Percentiles rank a stretch among this genome's conserved stretches.
Evolutionary conservation across 2,113 vertebrate species (phyloP).

Genomic region (Chaenocephalus aceratus): DNA sequence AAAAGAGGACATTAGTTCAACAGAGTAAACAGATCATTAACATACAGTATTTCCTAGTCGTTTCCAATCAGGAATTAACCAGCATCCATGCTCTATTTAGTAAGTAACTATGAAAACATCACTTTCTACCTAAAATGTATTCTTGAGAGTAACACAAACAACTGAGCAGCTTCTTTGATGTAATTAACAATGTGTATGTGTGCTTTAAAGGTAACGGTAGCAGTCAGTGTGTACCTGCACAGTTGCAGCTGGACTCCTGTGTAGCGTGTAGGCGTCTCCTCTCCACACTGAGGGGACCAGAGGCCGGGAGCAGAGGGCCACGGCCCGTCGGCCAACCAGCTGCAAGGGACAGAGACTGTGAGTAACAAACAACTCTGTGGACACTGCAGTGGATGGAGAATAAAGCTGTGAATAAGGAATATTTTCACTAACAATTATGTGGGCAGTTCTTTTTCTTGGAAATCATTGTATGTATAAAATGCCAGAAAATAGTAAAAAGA

Average conservation of each 20-base stretch:
- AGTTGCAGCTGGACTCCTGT: conserved; percentile 57
- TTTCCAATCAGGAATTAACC: neutral
- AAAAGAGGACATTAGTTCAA: conserved; percentile 1
- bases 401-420: no score
- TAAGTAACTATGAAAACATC: neutral
- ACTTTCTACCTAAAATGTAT: neutral
- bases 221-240: conserved; percentile 79
- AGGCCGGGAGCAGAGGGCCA: conserved; percentile 76
- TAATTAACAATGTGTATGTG: neutral
- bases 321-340: conserved; percentile 83
- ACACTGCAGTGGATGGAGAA: neutral
- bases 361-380: conserved; percentile 5
- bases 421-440: no score
- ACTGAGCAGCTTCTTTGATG: neutral
- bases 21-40: conserved; percentile 4
- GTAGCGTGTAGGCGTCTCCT: conserved; percentile 55
- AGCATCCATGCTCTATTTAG: neutral
- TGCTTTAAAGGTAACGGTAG: neutral
- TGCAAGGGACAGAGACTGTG: conserved; percentile 58
- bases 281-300: conserved; percentile 58
- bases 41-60: neutral
- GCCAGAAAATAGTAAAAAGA: no score
- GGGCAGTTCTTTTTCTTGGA: no score
- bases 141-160: neutral
- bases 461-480: no score